These are phyloP conservation scores for Orientallactaga sibirica DNA, from an alignment of 2,797 vertebrate species.

Conservation along the genomic window DNA sequence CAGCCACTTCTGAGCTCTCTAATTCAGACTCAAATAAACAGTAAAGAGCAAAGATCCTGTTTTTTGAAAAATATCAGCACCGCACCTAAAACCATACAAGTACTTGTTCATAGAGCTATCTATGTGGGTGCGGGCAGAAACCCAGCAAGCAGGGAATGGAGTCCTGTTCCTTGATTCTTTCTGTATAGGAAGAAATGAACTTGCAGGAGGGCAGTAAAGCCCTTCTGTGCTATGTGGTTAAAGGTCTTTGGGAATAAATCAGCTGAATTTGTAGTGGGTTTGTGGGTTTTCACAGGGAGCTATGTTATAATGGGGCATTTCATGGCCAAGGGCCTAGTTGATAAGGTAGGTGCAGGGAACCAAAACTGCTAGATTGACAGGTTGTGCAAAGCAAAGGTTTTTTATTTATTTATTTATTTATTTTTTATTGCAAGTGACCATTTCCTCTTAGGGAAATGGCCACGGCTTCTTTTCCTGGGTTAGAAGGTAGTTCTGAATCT, in stretches of 20 bases:
- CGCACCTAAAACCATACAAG: too few species aligned
- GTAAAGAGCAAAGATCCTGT: neutral
- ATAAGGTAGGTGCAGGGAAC: conserved; percentile 39
- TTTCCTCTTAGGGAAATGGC: conserved; percentile 30
- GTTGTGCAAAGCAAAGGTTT: neutral
- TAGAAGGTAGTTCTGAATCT: conserved; percentile 63
- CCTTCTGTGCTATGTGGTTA: conserved; percentile 4
- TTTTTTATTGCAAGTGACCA: neutral
- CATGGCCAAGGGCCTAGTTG: conserved; percentile 44
- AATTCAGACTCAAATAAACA: neutral
- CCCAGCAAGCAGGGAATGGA: rapidly evolving
- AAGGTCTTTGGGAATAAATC: conserved; percentile 48
- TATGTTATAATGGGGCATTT: conserved; percentile 53
- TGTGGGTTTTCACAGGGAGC: conserved; percentile 14
- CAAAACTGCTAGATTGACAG: conserved; percentile 48
- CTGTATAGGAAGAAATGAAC: conserved; percentile 29
- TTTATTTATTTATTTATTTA: neutral
- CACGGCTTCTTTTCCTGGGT: conserved; percentile 47
- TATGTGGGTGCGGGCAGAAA: neutral
- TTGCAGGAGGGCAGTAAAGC: neutral
- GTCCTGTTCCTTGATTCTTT: neutral
- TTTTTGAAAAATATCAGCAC: neutral
- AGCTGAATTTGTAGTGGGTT: conserved; percentile 17
- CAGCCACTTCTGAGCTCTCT: neutral
- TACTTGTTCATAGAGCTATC: too few species aligned